phyloP scores from a whole-genome alignment of 1,140 invertebrate species.

The Cheumatopsyche charites region DNA sequence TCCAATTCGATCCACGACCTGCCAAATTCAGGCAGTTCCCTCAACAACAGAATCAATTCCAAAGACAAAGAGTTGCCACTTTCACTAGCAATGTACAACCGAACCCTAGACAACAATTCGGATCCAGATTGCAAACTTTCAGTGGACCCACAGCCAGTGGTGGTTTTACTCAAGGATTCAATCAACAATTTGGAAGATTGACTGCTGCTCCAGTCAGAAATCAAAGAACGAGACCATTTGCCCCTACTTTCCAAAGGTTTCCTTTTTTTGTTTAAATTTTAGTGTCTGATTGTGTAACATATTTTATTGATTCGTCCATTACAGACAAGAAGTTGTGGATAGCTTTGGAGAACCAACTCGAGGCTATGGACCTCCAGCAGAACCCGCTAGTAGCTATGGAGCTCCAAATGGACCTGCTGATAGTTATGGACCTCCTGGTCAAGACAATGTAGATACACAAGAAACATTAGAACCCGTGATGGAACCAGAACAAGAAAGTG shows the following conservation, averaged over 20 bases:
- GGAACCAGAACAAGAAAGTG: conserved; percentile 30
- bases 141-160: conserved; percentile 12
- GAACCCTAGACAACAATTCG: conserved; percentile 36
- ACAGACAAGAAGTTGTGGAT: conserved; percentile 43
- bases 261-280: not conserved
- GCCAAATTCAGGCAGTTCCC: conserved; percentile 25
- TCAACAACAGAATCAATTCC: conserved; percentile 16
- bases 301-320: conserved; percentile 40
- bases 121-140: conserved; percentile 10
- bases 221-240: conserved; percentile 1
- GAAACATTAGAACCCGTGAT: conserved; percentile 10
- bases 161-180: conserved; percentile 21
- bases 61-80: conserved; percentile 22
- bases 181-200: conserved; percentile 41
- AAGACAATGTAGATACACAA: conserved; percentile 18
- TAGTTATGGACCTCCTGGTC: conserved; percentile 25
- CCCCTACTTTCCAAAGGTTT: conserved; percentile 13
- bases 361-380: conserved; percentile 39
- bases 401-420: conserved; percentile 20
- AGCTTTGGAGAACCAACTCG: conserved; percentile 37
- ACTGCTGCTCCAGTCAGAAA: conserved; percentile 13
- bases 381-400: conserved; percentile 22
- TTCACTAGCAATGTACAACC: conserved; percentile 26
- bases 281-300: too few species aligned
- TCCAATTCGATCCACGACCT: conserved; percentile 7